Evolutionary conservation across 2,113 vertebrate genomes (phyloP), one percentile per base, ranked within the genome.

Genomic region (Petrocephalus microphthalmus): DNA sequence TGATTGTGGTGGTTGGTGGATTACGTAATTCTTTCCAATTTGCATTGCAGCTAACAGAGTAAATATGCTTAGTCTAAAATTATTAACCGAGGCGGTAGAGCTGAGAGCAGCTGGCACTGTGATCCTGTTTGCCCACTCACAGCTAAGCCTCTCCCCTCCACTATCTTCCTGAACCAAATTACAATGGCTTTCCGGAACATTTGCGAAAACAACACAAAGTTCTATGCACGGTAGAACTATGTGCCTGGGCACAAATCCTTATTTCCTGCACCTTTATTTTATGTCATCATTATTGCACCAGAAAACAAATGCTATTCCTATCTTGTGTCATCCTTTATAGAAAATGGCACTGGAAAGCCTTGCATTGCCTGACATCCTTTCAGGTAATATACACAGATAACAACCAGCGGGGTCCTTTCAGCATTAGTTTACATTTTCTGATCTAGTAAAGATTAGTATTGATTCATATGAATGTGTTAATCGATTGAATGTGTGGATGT

Each of bases 191-290:
- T 17, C 71, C 42, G 13, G 15, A 78, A 42, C 17, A 78, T 78
- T 78, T 78, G 71, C 71, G 19, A 78, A 42, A 78, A 78, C 71
- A 78, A 42, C 71, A 78, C 33, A 78, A 78, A 42, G 71, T 78
- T 78, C 33, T 42, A 5, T 37, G 71, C 71, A 37, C 37, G 42
- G 37, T 19, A 42, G 17, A 37, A 42, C 13, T 78, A 42, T 67
- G 29, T 67, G 60, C 25, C 19, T n/a, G 7, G 3, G 7, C 20
- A 83, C 45, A 42, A 22, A 1, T 19, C 78, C 6, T 45, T 83
- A 83, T 83, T 83, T 83, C 7, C 81, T 20, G 81, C 22, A 49
- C 10, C 60, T 7, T 29, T 67, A 67, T 67, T 67, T 29, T 29
- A 67, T 67, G n/a, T 29, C 60, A 64, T 64, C n/a, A 13, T 64